A percentile compares a stretch with the other conserved stretches of the same genome.
These are phyloP conservation scores for Podiceps cristatus DNA, from an alignment of 2,113 vertebrate genomes.

Conservation along the genomic window DNA sequence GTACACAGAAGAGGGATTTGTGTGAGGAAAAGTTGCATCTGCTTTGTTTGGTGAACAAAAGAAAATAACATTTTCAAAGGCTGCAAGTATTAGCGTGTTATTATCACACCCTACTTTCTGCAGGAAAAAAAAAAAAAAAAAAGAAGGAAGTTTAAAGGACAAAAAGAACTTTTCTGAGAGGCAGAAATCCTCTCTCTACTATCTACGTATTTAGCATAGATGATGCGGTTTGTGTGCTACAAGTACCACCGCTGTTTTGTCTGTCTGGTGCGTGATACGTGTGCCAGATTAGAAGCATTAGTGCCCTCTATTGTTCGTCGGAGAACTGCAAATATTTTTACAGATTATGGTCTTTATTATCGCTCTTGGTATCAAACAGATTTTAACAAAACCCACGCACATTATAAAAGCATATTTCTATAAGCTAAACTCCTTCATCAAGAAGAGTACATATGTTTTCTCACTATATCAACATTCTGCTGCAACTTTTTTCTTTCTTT, in stretches of 20 bases:
- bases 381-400: not conserved
- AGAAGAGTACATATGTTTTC: not conserved
- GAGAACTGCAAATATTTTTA: slow-evolving; percentile 77
- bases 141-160: slow-evolving; percentile 25
- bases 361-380: slow-evolving; percentile 15
- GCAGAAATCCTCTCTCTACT: slow-evolving; percentile 36
- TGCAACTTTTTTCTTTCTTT: not conserved
- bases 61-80: slow-evolving; percentile 45
- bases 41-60: slow-evolving; percentile 65
- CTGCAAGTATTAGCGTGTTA: not conserved
- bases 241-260: not conserved
- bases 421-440: not conserved
- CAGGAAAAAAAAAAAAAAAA: not conserved
- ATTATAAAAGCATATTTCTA: not conserved
- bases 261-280: slow-evolving; percentile 6
- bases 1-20: slow-evolving; percentile 29
- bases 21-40: not conserved
- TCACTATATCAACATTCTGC: not conserved
- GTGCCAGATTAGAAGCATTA: slow-evolving; percentile 83
- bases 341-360: slow-evolving; percentile 18
- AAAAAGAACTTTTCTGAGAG: slow-evolving; percentile 44
- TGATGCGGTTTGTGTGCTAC: slow-evolving; percentile 37
- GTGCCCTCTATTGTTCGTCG: slow-evolving; percentile 87
- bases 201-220: slow-evolving; percentile 30
- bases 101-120: slow-evolving; percentile 44